Conservation (phyloP, 1,140 invertebrate species). For the Mamestra configurata region DNA sequence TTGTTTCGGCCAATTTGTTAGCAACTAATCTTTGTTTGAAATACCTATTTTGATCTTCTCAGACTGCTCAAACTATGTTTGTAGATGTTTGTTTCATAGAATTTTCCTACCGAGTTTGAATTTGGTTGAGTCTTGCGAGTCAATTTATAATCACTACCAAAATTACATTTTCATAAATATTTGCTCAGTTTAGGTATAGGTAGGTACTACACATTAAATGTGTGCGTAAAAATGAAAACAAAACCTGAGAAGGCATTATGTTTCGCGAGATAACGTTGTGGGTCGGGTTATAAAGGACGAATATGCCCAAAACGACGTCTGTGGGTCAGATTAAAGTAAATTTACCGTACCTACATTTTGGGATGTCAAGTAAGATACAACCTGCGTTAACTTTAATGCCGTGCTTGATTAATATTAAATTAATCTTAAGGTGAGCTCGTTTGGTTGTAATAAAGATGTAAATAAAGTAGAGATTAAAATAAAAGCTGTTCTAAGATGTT, state of each 20-base stretch:
- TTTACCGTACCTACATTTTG: neutral
- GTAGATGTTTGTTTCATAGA: neutral
- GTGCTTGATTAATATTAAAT: slow-evolving; percentile 2
- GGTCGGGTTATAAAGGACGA: slow-evolving; percentile 1
- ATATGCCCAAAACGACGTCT: slow-evolving; percentile 1
- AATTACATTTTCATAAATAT: no score
- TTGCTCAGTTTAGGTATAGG: no score
- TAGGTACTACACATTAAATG: no score
- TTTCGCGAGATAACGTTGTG: neutral
- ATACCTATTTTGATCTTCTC: no score
- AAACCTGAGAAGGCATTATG: neutral
- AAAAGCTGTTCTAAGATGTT: no score
- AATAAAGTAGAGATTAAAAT: no score
- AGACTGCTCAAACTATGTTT: neutral
- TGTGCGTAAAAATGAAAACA: neutral
- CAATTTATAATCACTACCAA: no score
- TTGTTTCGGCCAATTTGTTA: neutral
- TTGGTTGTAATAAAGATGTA: no score
- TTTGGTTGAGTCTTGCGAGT: no score
- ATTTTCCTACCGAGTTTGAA: neutral
- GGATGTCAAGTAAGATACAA: neutral
- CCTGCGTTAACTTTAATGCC: neutral
- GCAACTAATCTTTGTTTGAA: neutral
- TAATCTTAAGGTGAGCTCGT: neutral
- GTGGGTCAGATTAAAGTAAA: slow-evolving; percentile 26